Evolutionary conservation across 92 coral and sea anemone species (phyloP), one percentile per base, ranked within the genome.

Genomic region (Desmophyllum pertusum): DNA sequence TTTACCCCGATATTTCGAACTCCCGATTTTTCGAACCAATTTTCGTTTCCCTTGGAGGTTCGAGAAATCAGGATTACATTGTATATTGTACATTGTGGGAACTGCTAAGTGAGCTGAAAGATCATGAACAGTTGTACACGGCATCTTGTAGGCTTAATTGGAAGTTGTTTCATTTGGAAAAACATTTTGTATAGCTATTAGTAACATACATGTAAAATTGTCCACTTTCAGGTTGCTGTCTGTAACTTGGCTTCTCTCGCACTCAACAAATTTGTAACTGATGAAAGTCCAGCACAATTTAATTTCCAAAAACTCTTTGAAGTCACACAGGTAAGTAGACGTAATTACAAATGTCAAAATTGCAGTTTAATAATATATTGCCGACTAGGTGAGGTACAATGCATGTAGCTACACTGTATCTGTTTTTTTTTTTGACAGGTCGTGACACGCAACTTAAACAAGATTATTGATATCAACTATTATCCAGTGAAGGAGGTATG

Each of bases 231-330:
- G 99, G 99, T 96, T 23, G 99, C 99, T 39, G 99, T 96, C 72
- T 96, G 99, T 61, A 96, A 96, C 75, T 89, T 96, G 87, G 99
- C 99, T 0, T 96, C 99, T 2, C 84, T 96, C 67, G 98, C 99
- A 50, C 97, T 96, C 53, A 96, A 96, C 83, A 88, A 89, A 85
- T 96, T 90, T 92, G 99, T 89, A 36, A 92, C 95, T 19, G 95
- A 94, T 83, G 75, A 87, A 66, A 88, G 79, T 10, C 90, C 92
- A 43, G 91, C 94, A 0, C 84, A 79, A 63, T 96, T 88, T 88
- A 84, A 94, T 53, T 96, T 96, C 90, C 90, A 92, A 88, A 96
- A 96, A 73, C 96, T 96, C 14, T 90, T 92, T 94, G 99, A 96
- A 84, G 98, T 96, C 27, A 92, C 99, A 10, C 90, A 94, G 98